These are phyloP conservation scores for Cheilosia vulpina DNA, from an alignment of 2,888 invertebrate genomes.

Conservation along the genomic window DNA sequence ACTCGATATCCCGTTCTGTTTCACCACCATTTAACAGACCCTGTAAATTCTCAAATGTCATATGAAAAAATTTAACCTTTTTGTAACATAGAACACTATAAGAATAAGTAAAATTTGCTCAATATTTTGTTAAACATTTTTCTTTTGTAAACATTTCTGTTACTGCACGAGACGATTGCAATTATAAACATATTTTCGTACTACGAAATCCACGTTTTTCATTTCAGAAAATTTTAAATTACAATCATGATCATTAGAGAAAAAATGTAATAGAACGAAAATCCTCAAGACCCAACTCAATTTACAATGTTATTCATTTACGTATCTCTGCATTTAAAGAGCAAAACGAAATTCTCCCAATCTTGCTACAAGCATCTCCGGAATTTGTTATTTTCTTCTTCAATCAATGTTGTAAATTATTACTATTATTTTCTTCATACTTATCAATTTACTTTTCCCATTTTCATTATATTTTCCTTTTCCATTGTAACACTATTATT, in stretches of 20 bases:
- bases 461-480: background rate
- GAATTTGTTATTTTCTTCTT: constrained; percentile 9
- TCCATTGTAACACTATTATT: background rate
- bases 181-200: background rate
- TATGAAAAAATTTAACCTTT: too few relatives aligned
- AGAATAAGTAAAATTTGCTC: too few relatives aligned
- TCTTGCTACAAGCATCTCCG: background rate
- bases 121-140: too few relatives aligned
- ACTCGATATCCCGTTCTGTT: too few relatives aligned
- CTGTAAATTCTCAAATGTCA: too few relatives aligned
- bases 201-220: background rate
- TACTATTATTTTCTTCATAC: constrained; percentile 1
- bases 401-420: constrained; percentile 43
- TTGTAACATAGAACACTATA: too few relatives aligned
- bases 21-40: too few relatives aligned
- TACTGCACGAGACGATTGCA: background rate
- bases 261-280: constrained; percentile 4
- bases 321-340: constrained; percentile 1
- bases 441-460: background rate
- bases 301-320: constrained; percentile 2
- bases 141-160: background rate
- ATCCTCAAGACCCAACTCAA: constrained; percentile 36
- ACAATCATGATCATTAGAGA: background rate
- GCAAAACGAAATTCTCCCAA: background rate
- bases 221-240: constrained; percentile 69